Percentiles rank a stretch among this genome's conserved stretches.
Conservation (phyloP, 1,140 invertebrate genomes). For the Rhagoletis pomonella region DNA sequence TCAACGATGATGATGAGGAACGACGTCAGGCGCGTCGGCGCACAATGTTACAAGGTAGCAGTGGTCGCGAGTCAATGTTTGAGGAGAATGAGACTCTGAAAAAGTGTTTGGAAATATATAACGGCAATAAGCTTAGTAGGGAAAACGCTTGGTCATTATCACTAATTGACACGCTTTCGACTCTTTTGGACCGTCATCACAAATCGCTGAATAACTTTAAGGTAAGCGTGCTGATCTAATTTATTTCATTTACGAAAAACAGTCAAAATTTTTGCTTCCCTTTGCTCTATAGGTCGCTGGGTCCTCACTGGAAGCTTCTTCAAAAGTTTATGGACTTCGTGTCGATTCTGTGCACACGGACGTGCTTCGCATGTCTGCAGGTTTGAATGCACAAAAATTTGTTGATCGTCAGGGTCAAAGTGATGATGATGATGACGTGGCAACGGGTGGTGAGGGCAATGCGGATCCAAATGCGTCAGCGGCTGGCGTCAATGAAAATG, state of each 20-base stretch:
- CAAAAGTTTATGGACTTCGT: slow-evolving; percentile 84
- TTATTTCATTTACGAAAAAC: too few species aligned
- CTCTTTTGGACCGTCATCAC: slow-evolving; percentile 80
- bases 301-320: slow-evolving; percentile 83
- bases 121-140: slow-evolving; percentile 79
- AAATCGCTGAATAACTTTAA: slow-evolving; percentile 79
- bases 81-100: slow-evolving; percentile 70
- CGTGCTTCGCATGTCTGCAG: slow-evolving; percentile 81
- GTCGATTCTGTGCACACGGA: slow-evolving; percentile 83
- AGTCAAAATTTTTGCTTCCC: background rate
- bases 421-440: slow-evolving; percentile 66
- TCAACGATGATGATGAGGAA: slow-evolving; percentile 73
- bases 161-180: slow-evolving; percentile 83
- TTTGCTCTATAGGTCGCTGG: slow-evolving; percentile 75
- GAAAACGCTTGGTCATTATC: slow-evolving; percentile 86
- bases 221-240: slow-evolving; percentile 68
- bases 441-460: slow-evolving; percentile 53
- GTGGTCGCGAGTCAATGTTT: slow-evolving; percentile 60
- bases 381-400: slow-evolving; percentile 72
- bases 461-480: slow-evolving; percentile 55
- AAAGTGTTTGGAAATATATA: slow-evolving; percentile 69
- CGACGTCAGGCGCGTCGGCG: slow-evolving; percentile 66
- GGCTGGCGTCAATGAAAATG: slow-evolving; percentile 28
- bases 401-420: slow-evolving; percentile 63
- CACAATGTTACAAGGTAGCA: slow-evolving; percentile 59